phyloP scores from a whole-genome alignment of 2,113 vertebrate genomes.

The cat (Felis catus) region DNA sequence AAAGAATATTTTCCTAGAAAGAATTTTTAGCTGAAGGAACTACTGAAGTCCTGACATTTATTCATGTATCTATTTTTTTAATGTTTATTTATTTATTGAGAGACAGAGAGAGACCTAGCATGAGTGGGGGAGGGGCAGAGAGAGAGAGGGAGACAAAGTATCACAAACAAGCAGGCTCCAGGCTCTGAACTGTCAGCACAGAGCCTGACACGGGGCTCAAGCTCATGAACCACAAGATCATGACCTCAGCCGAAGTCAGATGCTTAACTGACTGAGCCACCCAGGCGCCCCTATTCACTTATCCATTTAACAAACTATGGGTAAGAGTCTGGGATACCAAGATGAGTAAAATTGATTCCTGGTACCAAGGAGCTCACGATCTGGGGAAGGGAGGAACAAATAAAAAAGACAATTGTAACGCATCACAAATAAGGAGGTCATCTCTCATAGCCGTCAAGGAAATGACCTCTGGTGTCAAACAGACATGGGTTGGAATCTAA shows the following conservation, averaged over 20 bases:
- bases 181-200: too few relatives aligned
- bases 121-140: too few relatives aligned
- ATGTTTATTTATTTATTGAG: too few relatives aligned
- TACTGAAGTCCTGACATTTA: background rate
- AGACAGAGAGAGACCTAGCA: too few relatives aligned
- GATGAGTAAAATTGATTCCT: background rate
- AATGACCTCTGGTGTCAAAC: background rate
- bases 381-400: background rate
- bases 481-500: background rate
- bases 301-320: background rate
- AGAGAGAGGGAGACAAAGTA: too few relatives aligned
- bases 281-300: background rate
- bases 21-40: conserved; percentile 49
- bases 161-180: too few relatives aligned
- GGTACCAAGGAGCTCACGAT: background rate
- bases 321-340: conserved; percentile 6
- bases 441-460: background rate
- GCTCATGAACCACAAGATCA: too few relatives aligned
- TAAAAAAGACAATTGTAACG: background rate
- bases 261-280: too few relatives aligned
- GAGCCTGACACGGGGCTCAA: too few relatives aligned
- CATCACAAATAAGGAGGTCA: background rate
- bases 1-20: conserved; percentile 12
- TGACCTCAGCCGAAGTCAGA: too few relatives aligned
- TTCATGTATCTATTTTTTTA: background rate